These are phyloP conservation scores for Lophotis ruficrista DNA, from an alignment of 2,113 vertebrate species.

Conservation along the genomic window DNA sequence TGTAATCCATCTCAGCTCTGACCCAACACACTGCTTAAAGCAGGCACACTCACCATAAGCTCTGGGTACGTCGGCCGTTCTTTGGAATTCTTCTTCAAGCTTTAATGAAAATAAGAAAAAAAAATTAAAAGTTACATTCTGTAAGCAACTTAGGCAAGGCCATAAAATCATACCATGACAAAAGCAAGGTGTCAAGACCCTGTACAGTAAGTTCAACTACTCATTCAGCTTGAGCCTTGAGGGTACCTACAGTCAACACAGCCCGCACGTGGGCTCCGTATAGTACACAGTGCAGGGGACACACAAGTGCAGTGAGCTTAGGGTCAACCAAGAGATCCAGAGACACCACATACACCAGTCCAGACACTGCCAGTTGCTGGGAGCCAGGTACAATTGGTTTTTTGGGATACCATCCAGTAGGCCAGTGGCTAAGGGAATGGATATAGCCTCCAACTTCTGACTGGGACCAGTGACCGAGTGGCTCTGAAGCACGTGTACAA, in stretches of 20 bases:
- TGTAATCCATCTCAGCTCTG: background rate
- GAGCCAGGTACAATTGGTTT: background rate
- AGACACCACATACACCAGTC: background rate
- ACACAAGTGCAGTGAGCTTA: background rate
- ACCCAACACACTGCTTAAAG: background rate
- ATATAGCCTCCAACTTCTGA: background rate
- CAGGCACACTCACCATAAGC: constrained; percentile 89
- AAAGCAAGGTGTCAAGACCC: background rate
- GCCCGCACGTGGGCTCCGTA: background rate
- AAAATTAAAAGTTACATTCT: background rate
- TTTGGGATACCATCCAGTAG: background rate
- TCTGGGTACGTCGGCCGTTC: constrained; percentile 95
- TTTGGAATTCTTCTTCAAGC: constrained; percentile 99
- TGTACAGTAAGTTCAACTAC: background rate
- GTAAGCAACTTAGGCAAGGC: background rate
- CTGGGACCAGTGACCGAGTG: background rate
- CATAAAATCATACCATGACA: background rate
- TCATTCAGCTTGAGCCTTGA: background rate
- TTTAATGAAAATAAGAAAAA: constrained; percentile 53
- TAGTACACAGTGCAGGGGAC: no score
- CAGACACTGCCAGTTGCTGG: background rate
- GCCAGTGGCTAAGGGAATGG: background rate
- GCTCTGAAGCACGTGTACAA: constrained; percentile 38
- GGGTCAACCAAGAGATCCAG: background rate
- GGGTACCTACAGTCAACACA: background rate